Evolutionary conservation across 2,113 vertebrate genomes (phyloP), one percentile per base, ranked within the genome.

Genomic region (Heloderma charlesbogerti): DNA sequence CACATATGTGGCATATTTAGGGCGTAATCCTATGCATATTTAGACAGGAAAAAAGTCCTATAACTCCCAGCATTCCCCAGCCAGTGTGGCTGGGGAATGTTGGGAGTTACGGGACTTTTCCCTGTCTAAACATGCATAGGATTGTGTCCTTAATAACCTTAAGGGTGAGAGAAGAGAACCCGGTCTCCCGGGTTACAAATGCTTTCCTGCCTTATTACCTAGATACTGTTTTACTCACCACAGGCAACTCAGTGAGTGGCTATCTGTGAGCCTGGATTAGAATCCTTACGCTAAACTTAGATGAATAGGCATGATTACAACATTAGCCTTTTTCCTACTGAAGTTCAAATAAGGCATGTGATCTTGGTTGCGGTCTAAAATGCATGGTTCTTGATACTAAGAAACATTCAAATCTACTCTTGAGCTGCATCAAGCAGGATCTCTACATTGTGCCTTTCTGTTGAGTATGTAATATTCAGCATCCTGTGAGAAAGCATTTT

Each of bases 231-330:
- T 88, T 37, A 15, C 20, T 45, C 27, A 18, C 31, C n/a, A n/a
- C 43, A 67, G 37, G 34, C 60, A 51, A 31, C 34, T 4, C 4
- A 63, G 6, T 25, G 54, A 22, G 2, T n/a, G 57, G 54, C 54
- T 45, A 25, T n/a, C 10, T 88, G 13, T 16, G 66, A 63, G 29
- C 74, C 7, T 79, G 31, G 18, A 10, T 78, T 88, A 87, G 54
- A 78, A 45, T 66, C 13, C 57, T 66, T 69, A 43, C 8, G 20
- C 34, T 69, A 40, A 71, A 80, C 51, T 27, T 88, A 57, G 48
- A 54, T 89, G 9, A 89, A 72, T 82, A 89, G 51, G 80, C 25
- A 82, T 57, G 34, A 45, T 29, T 71, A 79, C 37, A 88, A 48
- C 48, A 67, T 82, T 27, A 27, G 3, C 4, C 45, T 48, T 40